A percentile compares a stretch with the other conserved stretches of the same genome.
Conservation (phyloP, 1,140 invertebrate genomes). For the Aphis craccivora region DNA sequence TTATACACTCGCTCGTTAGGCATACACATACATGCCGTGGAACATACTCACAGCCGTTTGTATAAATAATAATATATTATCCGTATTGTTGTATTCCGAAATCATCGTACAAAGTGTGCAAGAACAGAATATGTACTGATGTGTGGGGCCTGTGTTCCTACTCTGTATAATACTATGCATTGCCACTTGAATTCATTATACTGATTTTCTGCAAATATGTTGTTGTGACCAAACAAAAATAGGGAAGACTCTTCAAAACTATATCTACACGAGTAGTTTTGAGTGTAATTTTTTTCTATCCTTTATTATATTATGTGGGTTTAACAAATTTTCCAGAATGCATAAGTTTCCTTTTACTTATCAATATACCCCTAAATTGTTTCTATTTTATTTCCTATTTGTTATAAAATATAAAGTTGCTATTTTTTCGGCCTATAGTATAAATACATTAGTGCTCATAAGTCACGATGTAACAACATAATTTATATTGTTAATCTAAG, state of each 20-base stretch:
- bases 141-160: not conserved
- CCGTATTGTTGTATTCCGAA: too few species aligned
- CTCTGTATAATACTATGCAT: too few species aligned
- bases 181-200: not conserved
- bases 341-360: not conserved
- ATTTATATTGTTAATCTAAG: too few species aligned
- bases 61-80: not conserved
- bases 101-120: not conserved
- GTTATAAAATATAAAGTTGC: too few species aligned
- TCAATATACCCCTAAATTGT: too few species aligned
- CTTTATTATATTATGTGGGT: not conserved
- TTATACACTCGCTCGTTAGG: not conserved
- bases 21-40: not conserved
- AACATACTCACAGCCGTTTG: not conserved
- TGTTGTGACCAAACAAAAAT: not conserved
- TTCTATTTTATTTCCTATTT: too few species aligned
- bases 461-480: too few species aligned
- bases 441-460: too few species aligned
- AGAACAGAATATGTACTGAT: not conserved
- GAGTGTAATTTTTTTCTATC: not conserved
- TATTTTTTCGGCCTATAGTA: too few species aligned
- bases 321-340: not conserved
- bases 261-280: not conserved
- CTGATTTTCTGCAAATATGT: conserved; percentile 4
- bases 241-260: not conserved